Percentiles rank a stretch among this genome's conserved stretches.
Evolutionary conservation across 1,140 invertebrate species (phyloP).

Genomic region (Aricia agestis): DNA sequence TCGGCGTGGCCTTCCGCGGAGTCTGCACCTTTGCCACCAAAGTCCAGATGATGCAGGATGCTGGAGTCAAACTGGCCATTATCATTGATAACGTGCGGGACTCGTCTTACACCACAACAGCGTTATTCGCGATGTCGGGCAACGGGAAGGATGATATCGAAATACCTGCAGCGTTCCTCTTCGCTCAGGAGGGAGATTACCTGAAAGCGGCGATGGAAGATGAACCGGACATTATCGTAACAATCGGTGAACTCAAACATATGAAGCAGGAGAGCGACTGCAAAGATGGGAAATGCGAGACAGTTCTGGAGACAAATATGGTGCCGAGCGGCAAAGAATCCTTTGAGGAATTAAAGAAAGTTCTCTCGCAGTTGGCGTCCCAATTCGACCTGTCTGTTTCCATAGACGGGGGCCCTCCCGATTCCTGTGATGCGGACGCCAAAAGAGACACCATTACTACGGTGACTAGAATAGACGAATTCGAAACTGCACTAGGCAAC

Average conservation of each 20-base stretch:
- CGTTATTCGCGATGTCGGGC: conserved; percentile 97
- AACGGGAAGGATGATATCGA: conserved; percentile 91
- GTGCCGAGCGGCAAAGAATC: conserved; percentile 44
- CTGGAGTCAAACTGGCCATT: conserved; percentile 90
- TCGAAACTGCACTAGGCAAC: background rate
- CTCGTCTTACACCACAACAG: conserved; percentile 82
- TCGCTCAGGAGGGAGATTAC: conserved; percentile 83
- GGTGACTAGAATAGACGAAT: background rate
- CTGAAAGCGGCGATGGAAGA: conserved; percentile 78
- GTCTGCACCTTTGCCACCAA: conserved; percentile 98
- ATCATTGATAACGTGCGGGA: conserved; percentile 91
- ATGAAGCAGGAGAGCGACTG: conserved; percentile 43
- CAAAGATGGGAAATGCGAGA: conserved; percentile 43
- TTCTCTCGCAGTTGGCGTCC: conserved; percentile 52
- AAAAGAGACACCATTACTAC: background rate
- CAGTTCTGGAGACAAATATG: conserved; percentile 28
- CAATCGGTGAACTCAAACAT: conserved; percentile 71
- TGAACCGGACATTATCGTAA: conserved; percentile 73
- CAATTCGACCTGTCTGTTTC: conserved; percentile 60
- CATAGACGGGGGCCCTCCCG: conserved; percentile 35
- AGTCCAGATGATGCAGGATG: conserved; percentile 88
- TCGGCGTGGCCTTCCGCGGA: conserved; percentile 91
- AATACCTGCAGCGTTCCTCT: conserved; percentile 95
- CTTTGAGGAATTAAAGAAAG: conserved; percentile 58
- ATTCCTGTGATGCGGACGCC: conserved; percentile 27